phyloP scores from a whole-genome alignment of 2,113 vertebrate genomes.

The Psilopsiagon aymara region DNA sequence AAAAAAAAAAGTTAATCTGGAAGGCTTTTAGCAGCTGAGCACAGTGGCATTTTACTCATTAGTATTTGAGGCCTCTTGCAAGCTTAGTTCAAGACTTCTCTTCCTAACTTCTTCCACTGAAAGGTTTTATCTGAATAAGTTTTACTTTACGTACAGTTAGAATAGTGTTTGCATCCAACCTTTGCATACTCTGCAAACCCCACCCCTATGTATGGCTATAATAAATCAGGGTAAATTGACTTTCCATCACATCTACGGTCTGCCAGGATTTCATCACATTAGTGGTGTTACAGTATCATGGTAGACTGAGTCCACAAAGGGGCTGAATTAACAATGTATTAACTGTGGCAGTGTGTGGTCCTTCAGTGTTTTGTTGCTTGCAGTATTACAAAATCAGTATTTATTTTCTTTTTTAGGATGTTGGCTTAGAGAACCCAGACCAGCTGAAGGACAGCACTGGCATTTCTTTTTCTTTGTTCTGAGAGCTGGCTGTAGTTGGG shows the following conservation, averaged over 20 bases:
- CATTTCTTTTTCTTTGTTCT: not conserved
- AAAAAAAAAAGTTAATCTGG: not conserved
- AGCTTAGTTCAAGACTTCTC: not conserved
- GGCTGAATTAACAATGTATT: not conserved
- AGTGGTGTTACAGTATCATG: not conserved
- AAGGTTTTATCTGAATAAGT: not conserved
- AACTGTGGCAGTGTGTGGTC: not conserved
- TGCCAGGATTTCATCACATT: not conserved
- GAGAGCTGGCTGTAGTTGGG: not conserved
- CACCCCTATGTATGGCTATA: not conserved
- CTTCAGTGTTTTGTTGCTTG: not conserved
- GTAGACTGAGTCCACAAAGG: fast-evolving
- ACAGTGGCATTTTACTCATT: not conserved
- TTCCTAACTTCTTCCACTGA: not conserved
- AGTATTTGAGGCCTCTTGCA: not conserved
- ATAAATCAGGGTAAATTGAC: not conserved
- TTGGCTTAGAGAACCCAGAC: not conserved
- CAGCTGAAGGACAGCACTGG: not conserved
- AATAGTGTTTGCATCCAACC: not conserved
- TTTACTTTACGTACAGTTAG: not conserved
- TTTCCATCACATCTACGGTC: not conserved
- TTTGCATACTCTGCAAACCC: not conserved
- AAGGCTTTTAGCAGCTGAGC: not conserved
- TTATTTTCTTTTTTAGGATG: not conserved
- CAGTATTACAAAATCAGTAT: not conserved